Evolutionary conservation across 1,140 invertebrate genomes (phyloP), one percentile per base, ranked within the genome.

Genomic region (Aphelinus atriplicis): DNA sequence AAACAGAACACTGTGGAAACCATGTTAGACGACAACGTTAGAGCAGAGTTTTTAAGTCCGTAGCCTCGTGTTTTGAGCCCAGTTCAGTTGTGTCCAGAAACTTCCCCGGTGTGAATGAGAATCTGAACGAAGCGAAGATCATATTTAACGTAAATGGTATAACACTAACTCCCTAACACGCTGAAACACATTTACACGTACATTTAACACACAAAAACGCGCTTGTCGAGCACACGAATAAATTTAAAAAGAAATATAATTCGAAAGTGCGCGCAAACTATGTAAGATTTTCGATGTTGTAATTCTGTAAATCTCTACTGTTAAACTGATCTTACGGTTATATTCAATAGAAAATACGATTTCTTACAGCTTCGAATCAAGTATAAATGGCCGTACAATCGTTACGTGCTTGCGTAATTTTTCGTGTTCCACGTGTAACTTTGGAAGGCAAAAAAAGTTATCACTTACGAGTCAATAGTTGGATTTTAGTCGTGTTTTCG

Each of bases 251-350:
- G 62, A 68, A 73, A 67, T 55, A n/a, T 55, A 3, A 68, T 74
- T 68, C 58, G 51, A 56, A 62, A 3, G 51, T 63, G 58, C 43
- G 61, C 66, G 53, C 66, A 74, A 74, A 63, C 61, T 70, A 75
- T 69, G 55, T 75, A 64, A 75, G 66, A 70, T 69, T 74, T 75
- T 75, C 53, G 66, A 75, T 75, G 73, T 75, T 75, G 66, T 75
- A 75, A 56, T 75, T 69, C 66, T 58, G 73, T 75, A 75, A 74
- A 68, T 75, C 73, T 69, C 56, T 53, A 7, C 66, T 75, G 60
- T 63, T 75, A 53, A 75, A 75, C 50, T 51, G 57, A 74, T 74
- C 72, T 74, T 74, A 74, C 48, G n/a, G 43, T 74, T 74, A 74
- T 68, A 68, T 62, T 53, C 50, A 10, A 50, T 74, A 74, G 50